phyloP scores from a whole-genome alignment of 2,113 vertebrate genomes.

The Phocoena sinus region DNA sequence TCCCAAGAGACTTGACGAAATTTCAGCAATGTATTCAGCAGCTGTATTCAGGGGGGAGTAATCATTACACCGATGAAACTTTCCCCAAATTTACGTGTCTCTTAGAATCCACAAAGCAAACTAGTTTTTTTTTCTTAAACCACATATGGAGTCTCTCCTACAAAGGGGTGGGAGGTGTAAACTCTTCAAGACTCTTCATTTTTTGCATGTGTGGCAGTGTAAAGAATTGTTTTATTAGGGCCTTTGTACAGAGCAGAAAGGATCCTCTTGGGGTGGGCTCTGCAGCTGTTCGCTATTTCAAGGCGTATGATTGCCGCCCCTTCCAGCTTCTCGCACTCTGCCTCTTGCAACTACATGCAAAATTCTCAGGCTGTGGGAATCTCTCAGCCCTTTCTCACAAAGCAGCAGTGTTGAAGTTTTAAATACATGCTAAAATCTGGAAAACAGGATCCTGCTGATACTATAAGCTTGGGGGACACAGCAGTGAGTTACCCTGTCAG shows the following conservation, averaged over 20 bases:
- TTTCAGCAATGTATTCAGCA: not conserved
- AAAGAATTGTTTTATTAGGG: not conserved
- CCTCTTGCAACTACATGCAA: not conserved
- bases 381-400: not conserved
- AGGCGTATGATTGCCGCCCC: not conserved
- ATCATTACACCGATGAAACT: not conserved
- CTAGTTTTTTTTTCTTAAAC: not conserved
- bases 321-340: not conserved
- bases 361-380: constrained; percentile 12
- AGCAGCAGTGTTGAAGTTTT: not conserved
- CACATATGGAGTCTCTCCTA: not conserved
- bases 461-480: not conserved
- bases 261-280: not conserved
- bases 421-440: not conserved
- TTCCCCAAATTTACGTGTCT: not conserved
- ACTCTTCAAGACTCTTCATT: not conserved
- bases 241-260: not conserved
- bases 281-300: constrained; percentile 3
- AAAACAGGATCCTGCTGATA: constrained; percentile 13
- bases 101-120: constrained; percentile 35
- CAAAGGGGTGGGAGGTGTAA: not conserved
- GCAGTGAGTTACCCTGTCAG: not conserved
- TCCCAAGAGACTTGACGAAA: not conserved
- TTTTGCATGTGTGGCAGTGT: not conserved
- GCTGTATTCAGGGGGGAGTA: not conserved